Base-by-base conservation (phyloP, 2,113 vertebrate species). In the Garra rufa region DNA sequence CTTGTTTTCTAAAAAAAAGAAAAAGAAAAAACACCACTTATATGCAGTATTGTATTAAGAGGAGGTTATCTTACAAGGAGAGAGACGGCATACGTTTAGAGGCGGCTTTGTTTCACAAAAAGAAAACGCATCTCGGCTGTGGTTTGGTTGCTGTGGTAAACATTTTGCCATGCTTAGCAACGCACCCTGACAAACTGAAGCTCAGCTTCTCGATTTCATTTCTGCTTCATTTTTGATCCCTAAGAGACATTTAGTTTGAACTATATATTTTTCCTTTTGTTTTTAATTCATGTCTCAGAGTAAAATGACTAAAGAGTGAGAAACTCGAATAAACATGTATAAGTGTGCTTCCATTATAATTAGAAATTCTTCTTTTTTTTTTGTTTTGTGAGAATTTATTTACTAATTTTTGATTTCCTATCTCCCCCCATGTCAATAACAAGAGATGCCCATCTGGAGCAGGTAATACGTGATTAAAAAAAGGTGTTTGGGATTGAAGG, bases 261-360 rank as follows among this genome's bases (percentile, higher is more conserved):
- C 9, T 15, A 74, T 73, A 71, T 30, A 52, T 34, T 55, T 70
- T 55, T 59, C 15, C 24, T 57, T 73, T 81, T 38, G 44, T 21
- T 75, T 83, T 57, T 76, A 55, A 52, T 19, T 70, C 76, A 17
- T 38, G 83, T 85, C 71, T 57, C 71, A 67, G 71, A 82, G 65
- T 78, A 83, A 85, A 87, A 70, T 76, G 30, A 82, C 34, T 46
- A 50, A n/a, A 82, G 55, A 78, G 81, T 48, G 88, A 69, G 67
- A 89, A 85, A n/a, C 10, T 87, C 85, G 76, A 87, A 86, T 73
- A 87, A 89, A 88, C 9, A 87, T 87, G 65, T 90, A 88, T 87
- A 86, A 85, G 63, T 84, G 84, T 85, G 80, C 84, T 89, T 90
- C 80, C 84, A 83, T 63, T 86, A 73, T 78, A 87, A 85, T 88